Evolutionary conservation across 2,113 vertebrate genomes (phyloP), one percentile per base, ranked within the genome.

Genomic region (Macrotis lagotis): DNA sequence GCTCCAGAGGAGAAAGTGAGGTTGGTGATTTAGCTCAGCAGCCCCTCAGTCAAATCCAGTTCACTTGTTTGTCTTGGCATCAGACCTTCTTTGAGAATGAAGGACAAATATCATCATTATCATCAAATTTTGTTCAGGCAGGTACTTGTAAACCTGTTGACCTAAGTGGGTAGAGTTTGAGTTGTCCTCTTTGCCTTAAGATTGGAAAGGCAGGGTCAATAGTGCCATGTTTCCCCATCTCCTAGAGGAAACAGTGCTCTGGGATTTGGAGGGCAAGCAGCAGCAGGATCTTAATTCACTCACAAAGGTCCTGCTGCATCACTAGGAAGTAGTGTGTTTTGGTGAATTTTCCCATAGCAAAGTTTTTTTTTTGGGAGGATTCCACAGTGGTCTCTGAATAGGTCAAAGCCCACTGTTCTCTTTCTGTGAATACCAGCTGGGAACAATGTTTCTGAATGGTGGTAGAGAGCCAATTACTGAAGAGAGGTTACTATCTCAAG

Each of bases 321-420:
- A 83, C 66, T 44, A 83, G 66, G 19, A 83, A 83, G 66, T 83
- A 83, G 16, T 44, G 16, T 24, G 37, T 44, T 22, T 44, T 83
- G n/a, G 66, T 44, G 37, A 44, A 83, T 19, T 83, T 83, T 44
- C n/a, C 66, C 66, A 83, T 19, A 83, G 16, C n/a, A 83, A n/a
- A 83, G 44, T 83, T 83, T 83, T 74, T 83, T 16, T 83, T 52
- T 74, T 66, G 59, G n/a, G n/a, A n/a, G n/a, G n/a, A n/a, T n/a
- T 74, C 31, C 12, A n/a, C 31, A 66, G 31, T 44, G 37, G 92
- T 88, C 47, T 93, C 37, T 50, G 28, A 24, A 4, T 55, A 92
- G 91, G 90, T 97, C 94, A 97, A 97, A 97, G 97, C 52, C 5
- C 0, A 0, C 90, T n/a, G 90, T 97, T 98, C 95, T 98, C 95